phyloP scores from a whole-genome alignment of 2,797 vertebrate genomes.

The Oreochromis mossambicus region DNA sequence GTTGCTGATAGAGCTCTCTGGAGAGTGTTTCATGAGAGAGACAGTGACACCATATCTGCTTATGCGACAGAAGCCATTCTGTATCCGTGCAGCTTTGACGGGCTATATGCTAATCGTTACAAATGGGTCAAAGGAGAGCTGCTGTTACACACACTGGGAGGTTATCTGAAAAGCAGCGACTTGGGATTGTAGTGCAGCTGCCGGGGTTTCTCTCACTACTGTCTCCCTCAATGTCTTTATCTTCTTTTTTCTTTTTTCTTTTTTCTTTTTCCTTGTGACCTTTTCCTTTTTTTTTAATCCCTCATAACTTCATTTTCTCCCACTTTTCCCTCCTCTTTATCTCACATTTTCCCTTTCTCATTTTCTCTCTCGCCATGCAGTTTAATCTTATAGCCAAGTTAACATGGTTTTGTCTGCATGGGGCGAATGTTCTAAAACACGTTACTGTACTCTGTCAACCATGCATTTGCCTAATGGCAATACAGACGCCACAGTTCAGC shows the following conservation, averaged over 20 bases:
- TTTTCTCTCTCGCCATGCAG: neutral
- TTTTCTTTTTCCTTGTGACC: neutral
- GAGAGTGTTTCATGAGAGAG: slow-evolving; percentile 18
- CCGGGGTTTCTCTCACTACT: neutral
- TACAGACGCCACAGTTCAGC: neutral
- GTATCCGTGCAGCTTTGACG: slow-evolving; percentile 18
- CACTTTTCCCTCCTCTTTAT: neutral
- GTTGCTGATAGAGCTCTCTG: slow-evolving; percentile 48
- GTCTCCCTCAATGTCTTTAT: neutral
- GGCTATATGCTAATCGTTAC: slow-evolving; percentile 54
- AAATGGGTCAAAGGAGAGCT: slow-evolving; percentile 43
- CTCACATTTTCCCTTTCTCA: neutral
- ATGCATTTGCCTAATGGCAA: neutral
- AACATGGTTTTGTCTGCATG: neutral
- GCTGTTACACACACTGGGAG: slow-evolving; percentile 19
- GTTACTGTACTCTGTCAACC: neutral
- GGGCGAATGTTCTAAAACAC: neutral
- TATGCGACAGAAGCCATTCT: slow-evolving; percentile 34
- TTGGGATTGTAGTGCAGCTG: slow-evolving; percentile 6
- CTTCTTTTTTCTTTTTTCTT: neutral
- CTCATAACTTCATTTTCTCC: neutral
- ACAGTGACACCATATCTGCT: slow-evolving; percentile 35
- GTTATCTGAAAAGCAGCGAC: slow-evolving; percentile 18
- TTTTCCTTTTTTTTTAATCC: slow-evolving; percentile 7
- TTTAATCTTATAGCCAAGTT: slow-evolving; percentile 8